Base-by-base conservation (phyloP, 2,113 vertebrate genomes). In the Centrocercus urophasianus region DNA sequence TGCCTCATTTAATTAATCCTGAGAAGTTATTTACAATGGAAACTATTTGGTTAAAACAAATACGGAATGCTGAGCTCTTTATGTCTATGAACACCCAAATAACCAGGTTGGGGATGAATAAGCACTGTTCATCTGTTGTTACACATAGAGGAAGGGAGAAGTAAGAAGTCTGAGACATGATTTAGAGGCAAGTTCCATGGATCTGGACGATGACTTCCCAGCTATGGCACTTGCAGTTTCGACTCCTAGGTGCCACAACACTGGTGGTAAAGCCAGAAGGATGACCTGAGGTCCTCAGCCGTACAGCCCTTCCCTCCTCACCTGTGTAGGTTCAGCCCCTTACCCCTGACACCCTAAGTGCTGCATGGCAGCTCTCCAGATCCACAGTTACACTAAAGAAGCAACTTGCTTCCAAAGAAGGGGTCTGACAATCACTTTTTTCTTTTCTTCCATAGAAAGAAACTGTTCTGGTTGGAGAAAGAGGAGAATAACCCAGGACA, bases 271-370 rank as follows among this genome's bases (percentile, higher is more conserved):
- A 90, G 18, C 16, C 38, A 27, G 22, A 52, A 36, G 43, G 42
- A 40, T 32, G 36, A 57, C 21, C 30, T 6, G 32, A 45, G 30
- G 19, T 63, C 56, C 27, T 42, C 56, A 56, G 61, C n/a, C 43
- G 36, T 36, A 20, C 22, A 22, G 2, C 20, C 6, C 0, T 45
- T 17, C 22, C 38, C 47, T 74, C 52, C 42, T 69, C 5, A 0
- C 34, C 52, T 24, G 22, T 11, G 10, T 1, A 4, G 66, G 15
- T 13, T 45, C 43, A 50, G 5, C 28, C 24, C 28, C 52, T 34
- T 24, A 32, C 59, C n/a, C 69, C 30, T 2, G 14, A 9, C 59
- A 65, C 56, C 38, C 1, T 0, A 21, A 24, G 14, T 1, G 2
- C 63, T 1, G 3, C 2, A 1, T 11, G 15, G 56, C 83, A 57